Conservation (phyloP, 2,113 vertebrate genomes). For the Rhinolophus sinicus region DNA sequence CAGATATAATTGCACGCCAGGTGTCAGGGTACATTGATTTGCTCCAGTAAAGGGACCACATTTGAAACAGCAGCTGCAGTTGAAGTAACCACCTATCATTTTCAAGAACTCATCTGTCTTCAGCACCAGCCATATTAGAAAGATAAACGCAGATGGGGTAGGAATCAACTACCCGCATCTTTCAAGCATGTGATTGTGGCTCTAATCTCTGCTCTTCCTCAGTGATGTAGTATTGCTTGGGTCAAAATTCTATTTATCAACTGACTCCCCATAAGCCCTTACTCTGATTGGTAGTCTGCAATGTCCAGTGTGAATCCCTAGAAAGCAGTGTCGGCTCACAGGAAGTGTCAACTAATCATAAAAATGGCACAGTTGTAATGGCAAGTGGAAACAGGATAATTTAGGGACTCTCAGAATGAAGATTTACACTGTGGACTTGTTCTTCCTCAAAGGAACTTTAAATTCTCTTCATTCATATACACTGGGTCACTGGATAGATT, state of each 20-base stretch:
- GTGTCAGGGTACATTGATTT: constrained; percentile 18
- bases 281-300: not conserved
- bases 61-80: constrained; percentile 43
- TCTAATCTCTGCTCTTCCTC: not conserved
- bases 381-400: not conserved
- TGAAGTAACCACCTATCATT: constrained; percentile 57
- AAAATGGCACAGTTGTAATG: not conserved
- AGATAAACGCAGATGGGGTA: not conserved
- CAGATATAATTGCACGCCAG: constrained; percentile 43
- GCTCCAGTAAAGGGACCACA: constrained; percentile 25
- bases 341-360: not conserved
- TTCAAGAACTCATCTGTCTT: constrained; percentile 60
- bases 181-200: not conserved
- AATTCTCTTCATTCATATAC: not conserved
- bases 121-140: constrained; percentile 25
- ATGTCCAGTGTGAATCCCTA: not conserved
- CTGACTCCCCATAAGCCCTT: not conserved
- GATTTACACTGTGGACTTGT: not conserved
- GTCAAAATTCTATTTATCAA: not conserved
- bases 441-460: not conserved
- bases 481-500: not conserved
- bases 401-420: not conserved
- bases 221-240: not conserved
- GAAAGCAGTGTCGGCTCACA: not conserved
- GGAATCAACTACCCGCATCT: not conserved